Percentiles rank a stretch among this genome's conserved stretches.
These are phyloP conservation scores for Macrostomum lignano DNA, from an alignment of 1,140 invertebrate genomes.

Conservation along the genomic window DNA sequence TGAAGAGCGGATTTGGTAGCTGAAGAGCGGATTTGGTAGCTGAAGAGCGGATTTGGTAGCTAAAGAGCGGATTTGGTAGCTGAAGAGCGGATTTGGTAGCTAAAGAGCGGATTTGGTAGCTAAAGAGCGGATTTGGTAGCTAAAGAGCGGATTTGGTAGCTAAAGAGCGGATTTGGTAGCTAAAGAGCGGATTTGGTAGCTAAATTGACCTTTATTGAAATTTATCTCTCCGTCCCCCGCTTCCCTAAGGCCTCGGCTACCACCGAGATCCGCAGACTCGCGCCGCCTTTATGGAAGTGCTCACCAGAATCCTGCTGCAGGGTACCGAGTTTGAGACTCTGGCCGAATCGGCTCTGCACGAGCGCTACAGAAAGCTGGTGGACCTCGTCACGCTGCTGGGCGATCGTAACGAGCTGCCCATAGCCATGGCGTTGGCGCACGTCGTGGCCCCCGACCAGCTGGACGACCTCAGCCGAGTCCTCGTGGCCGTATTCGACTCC, in stretches of 20 bases:
- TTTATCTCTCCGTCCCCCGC: too few relatives aligned
- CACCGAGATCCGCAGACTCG: constrained; percentile 78
- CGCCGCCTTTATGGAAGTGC: constrained; percentile 79
- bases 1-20: too few relatives aligned
- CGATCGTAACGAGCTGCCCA: constrained; percentile 71
- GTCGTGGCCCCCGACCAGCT: constrained; percentile 70
- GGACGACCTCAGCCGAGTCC: constrained; percentile 77
- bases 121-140: too few relatives aligned
- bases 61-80: too few relatives aligned
- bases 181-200: constrained; percentile 12
- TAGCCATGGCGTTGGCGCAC: constrained; percentile 81
- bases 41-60: too few relatives aligned
- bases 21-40: too few relatives aligned
- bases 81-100: too few relatives aligned
- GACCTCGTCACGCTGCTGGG: constrained; percentile 79
- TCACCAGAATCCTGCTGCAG: constrained; percentile 85
- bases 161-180: too few relatives aligned
- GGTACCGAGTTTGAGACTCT: constrained; percentile 90
- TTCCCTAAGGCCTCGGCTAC: constrained; percentile 74
- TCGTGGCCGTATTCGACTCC: constrained; percentile 84
- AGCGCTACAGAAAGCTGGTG: constrained; percentile 69
- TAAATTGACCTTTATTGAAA: background rate
- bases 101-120: too few relatives aligned
- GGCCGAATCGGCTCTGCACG: constrained; percentile 75
- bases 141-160: too few relatives aligned